A percentile compares a stretch with the other conserved stretches of the same genome.
Evolutionary conservation across 1,140 invertebrate genomes (phyloP).

Genomic region (Drosophila auraria): DNA sequence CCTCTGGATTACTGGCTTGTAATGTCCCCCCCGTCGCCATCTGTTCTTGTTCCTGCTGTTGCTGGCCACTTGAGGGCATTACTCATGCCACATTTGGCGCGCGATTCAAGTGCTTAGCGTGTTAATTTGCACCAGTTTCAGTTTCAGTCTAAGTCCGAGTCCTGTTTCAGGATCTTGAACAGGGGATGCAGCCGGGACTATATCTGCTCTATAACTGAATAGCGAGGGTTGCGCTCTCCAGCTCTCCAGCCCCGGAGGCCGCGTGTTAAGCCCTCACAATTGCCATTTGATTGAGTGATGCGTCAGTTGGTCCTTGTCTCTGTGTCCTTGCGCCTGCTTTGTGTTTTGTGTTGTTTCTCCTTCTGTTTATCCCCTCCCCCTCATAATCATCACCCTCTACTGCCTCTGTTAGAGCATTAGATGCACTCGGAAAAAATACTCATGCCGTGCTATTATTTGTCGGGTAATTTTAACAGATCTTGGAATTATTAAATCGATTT

Average conservation of each 20-base stretch:
- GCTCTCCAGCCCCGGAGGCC: constrained; percentile 30
- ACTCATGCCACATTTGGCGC: constrained; percentile 79
- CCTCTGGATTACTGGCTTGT: constrained; percentile 71
- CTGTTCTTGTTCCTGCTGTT: constrained; percentile 17
- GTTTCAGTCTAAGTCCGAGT: constrained; percentile 38
- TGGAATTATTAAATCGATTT: background rate
- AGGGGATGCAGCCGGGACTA: constrained; percentile 36
- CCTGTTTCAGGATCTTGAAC: constrained; percentile 9
- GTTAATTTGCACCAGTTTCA: constrained; percentile 71
- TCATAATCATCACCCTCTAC: constrained; percentile 33
- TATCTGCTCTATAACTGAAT: constrained; percentile 8
- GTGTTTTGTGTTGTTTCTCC: constrained; percentile 4
- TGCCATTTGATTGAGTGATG: constrained; percentile 83
- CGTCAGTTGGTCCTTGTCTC: constrained; percentile 56
- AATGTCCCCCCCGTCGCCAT: constrained; percentile 68
- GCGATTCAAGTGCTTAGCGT: constrained; percentile 80
- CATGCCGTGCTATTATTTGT: background rate
- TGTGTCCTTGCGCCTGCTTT: constrained; percentile 23
- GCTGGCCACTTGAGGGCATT: constrained; percentile 79
- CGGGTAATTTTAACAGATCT: background rate
- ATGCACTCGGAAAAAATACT: constrained; percentile 29
- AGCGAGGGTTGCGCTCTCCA: constrained; percentile 42
- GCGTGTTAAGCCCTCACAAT: constrained; percentile 78
- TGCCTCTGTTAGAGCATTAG: constrained; percentile 45
- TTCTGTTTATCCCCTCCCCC: constrained; percentile 26